Conservation (phyloP, 2,888 invertebrate species). For the Macaria notata region DNA sequence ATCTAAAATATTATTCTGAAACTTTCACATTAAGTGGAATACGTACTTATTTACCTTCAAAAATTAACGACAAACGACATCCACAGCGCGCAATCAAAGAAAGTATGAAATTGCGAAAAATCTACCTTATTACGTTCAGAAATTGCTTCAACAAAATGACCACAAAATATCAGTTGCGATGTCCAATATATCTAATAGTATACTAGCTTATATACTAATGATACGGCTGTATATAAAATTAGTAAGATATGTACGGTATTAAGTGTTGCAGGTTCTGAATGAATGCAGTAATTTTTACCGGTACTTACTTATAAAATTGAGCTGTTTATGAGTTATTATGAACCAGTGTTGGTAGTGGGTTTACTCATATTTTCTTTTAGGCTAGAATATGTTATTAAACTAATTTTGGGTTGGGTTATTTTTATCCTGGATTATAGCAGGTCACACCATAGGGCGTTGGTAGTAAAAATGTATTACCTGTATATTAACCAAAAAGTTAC, state of each 20-base stretch:
- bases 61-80: no score
- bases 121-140: conserved; percentile 38
- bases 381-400: no score
- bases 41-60: no score
- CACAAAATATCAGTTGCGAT: conserved; percentile 55
- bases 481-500: no score
- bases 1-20: no score
- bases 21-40: no score
- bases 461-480: no score
- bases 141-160: conserved; percentile 50
- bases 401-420: no score
- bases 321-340: background rate
- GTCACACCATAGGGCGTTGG: no score
- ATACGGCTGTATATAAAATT: conserved; percentile 35
- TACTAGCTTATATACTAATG: conserved; percentile 18
- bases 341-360: no score
- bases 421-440: no score
- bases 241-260: conserved; percentile 9
- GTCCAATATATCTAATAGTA: conserved; percentile 50
- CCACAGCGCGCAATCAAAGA: background rate
- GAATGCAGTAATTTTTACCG: conserved; percentile 8
- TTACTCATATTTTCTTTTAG: no score
- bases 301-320: background rate
- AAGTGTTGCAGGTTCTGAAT: conserved; percentile 1
- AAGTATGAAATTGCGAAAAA: conserved; percentile 39